Evolutionary conservation across 2,888 invertebrate genomes (phyloP), one percentile per base, ranked within the genome.

Genomic region (Ctena decussata): DNA sequence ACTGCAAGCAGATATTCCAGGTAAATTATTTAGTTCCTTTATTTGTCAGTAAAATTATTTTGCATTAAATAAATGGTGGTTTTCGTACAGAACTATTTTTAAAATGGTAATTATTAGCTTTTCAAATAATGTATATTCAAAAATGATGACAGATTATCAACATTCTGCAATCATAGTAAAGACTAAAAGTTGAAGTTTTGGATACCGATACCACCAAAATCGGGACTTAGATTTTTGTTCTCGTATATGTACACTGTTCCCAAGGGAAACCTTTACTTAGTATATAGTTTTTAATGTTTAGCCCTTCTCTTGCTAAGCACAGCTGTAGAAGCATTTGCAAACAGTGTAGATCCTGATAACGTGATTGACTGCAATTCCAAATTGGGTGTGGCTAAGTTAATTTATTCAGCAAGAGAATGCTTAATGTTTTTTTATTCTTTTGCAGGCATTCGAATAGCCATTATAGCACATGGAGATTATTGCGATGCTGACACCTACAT

Each of bases 401-500:
- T n/a, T n/a, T n/a, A n/a, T n/a, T n/a, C 44, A 44, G 44, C 11
- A 18, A 8, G 44, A 18, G 44, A 44, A 12, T 18, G 44, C 18
- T 12, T 12, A 12, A 8, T 8, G 44, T 60, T 60, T 11, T 60
- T 30, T 27, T 60, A 12, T 11, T 27, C n/a, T 8, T 8, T 93
- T 72, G 89, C 92, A 82, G 91, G 89, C 35, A 92, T 94, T 12
- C 87, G 92, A 8, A 90, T 94, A 15, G 92, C 92, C 1, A 84
- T 94, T n/a, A 89, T 94, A 24, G 94, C 94, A 18, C 94, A 94
- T 71, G 94, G 94, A 12, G 94, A 94, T 82, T 94, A 94, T 78
- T 94, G 92, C 77, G 94, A 94, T 76, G 82, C 74, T n/a, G 80
- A 77, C 44, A 86, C 82, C 39, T 94, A 94, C 80, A 85, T 94